Percentiles rank a stretch among this genome's conserved stretches.
Conservation (phyloP, 2,888 invertebrate species). For the Melitaea athalia region DNA sequence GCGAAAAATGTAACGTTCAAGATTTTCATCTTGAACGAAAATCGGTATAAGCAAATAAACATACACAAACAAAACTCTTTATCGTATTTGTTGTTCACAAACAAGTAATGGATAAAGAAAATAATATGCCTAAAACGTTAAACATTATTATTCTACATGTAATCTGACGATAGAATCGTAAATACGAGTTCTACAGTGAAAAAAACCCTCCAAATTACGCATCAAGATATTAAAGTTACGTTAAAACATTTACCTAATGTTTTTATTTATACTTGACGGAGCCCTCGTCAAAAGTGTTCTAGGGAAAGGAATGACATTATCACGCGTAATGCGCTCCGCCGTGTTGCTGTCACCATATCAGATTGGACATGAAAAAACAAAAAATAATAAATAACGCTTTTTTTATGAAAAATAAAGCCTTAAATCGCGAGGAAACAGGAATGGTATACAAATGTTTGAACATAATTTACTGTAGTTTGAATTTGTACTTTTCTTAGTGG, state of each 20-base stretch:
- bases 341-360: slow-evolving; percentile 15
- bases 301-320: slow-evolving; percentile 20
- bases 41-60: too few species aligned
- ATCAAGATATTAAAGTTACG: neutral
- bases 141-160: too few species aligned
- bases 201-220: neutral
- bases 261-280: slow-evolving; percentile 7
- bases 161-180: too few species aligned
- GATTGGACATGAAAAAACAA: slow-evolving; percentile 27
- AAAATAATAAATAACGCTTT: slow-evolving; percentile 13
- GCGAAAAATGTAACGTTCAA: too few species aligned
- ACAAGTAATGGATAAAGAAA: too few species aligned
- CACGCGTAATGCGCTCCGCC: slow-evolving; percentile 18
- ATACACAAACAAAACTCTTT: too few species aligned
- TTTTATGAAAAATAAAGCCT: slow-evolving; percentile 25
- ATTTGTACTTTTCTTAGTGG: too few species aligned
- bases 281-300: slow-evolving; percentile 26
- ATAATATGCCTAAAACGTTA: too few species aligned
- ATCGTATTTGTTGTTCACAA: too few species aligned
- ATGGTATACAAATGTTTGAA: too few species aligned
- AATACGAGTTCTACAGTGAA: neutral
- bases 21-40: too few species aligned
- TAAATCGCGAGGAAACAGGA: neutral
- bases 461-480: too few species aligned
- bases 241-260: neutral